Evolutionary conservation across 2,888 invertebrate genomes (phyloP), one percentile per base, ranked within the genome.

Genomic region (Adelognathus sp.): DNA sequence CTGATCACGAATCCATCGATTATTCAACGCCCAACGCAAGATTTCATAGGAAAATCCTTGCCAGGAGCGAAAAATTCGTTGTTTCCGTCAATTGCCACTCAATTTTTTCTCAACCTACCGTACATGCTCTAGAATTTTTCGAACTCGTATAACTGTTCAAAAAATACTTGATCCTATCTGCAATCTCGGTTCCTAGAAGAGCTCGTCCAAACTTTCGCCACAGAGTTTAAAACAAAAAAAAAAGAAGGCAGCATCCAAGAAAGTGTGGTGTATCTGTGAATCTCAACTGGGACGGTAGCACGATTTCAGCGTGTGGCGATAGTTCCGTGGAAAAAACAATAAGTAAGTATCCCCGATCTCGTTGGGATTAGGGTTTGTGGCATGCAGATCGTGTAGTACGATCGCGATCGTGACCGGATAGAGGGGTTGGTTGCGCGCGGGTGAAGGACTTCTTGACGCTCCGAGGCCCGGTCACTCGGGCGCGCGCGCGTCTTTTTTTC

Each of bases 361-460:
- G 27, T 61, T 41, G 63, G 83, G 88, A 86, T 87, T 87, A 85
- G 80, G 71, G 67, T 64, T 66, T 61, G 79, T 81, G 71, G 82
- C 84, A 83, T 85, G 86, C 87, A 87, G 88, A 89, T 88, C 87
- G 85, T 88, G 88, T 88, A 86, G 82, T 76, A 79, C 81, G 87
- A 86, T 86, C 81, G 82, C 83, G 88, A 88, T 89, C 85, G 85
- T 87, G 84, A 81, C 79, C 84, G 80, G 89, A 88, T 89, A 89
- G 86, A 84, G 52, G 70, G 16, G 60, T 41, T n/a, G n/a, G n/a
- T n/a, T n/a, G n/a, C n/a, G 58, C 72, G 56, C 46, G 63, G 66
- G 63, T 50, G 52, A 73, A 74, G 44, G 33, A 69, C n/a, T 75
- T 21, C 31, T 67, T 76, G 73, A 75, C 50, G 54, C 58, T 54